Conservation (phyloP, 2,888 invertebrate genomes). For the Hirtodrosophila alboralis region DNA sequence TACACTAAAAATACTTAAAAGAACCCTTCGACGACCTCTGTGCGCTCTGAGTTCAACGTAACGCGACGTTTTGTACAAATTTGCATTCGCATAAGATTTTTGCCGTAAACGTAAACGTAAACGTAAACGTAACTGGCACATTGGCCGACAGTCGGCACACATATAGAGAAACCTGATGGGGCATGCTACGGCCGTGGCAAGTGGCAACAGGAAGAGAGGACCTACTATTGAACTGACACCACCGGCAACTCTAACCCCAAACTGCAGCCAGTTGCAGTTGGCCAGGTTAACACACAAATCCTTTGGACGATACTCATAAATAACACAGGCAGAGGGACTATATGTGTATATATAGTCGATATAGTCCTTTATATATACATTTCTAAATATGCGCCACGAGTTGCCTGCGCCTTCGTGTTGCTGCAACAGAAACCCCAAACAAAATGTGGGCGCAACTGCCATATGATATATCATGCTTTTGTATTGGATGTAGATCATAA, state of each 20-base stretch:
- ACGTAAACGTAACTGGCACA: constrained; percentile 39
- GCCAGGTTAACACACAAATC: constrained; percentile 26
- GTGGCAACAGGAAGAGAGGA: constrained; percentile 5
- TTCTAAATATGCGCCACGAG: constrained; percentile 7
- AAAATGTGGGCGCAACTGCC: constrained; percentile 29
- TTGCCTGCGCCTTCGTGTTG: constrained; percentile 34
- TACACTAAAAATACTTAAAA: constrained; percentile 12
- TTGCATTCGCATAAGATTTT: constrained; percentile 49
- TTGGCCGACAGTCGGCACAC: constrained; percentile 57
- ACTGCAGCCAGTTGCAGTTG: constrained; percentile 31
- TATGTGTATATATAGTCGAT: constrained; percentile 28
- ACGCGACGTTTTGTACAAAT: constrained; percentile 41
- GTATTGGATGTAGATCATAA: constrained; percentile 38
- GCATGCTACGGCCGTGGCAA: constrained; percentile 44
- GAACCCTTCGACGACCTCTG: constrained; percentile 25
- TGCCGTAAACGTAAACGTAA: constrained; percentile 10
- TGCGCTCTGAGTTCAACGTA: constrained; percentile 47
- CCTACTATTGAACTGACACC: constrained; percentile 38
- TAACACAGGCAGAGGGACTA: constrained; percentile 39
- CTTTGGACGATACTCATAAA: constrained; percentile 51
- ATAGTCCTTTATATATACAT: constrained; percentile 9
- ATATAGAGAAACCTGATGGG: constrained; percentile 39
- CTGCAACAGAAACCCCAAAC: not conserved
- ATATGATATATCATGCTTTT: constrained; percentile 38
- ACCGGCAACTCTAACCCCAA: constrained; percentile 15